A percentile compares a stretch with the other conserved stretches of the same genome.
Evolutionary conservation across 2,888 invertebrate species (phyloP).

Genomic region (Melanchra persicariae): DNA sequence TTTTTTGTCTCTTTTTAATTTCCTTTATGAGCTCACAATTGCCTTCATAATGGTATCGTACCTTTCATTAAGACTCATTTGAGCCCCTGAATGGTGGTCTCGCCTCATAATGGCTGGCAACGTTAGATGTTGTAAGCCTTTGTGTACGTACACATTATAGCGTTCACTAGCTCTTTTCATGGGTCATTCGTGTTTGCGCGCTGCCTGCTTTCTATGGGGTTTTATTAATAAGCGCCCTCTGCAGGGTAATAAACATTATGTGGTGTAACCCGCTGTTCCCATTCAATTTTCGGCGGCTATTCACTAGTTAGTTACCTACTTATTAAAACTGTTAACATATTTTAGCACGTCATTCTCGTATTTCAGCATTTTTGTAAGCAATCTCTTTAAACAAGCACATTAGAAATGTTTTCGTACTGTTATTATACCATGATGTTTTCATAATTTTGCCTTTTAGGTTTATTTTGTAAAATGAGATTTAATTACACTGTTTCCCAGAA

Average conservation of each 20-base stretch:
- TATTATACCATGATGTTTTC: constrained; percentile 17
- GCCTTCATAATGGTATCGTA: constrained; percentile 88
- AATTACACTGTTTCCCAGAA: constrained; percentile 4
- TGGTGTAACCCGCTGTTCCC: constrained; percentile 55
- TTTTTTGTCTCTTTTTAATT: constrained; percentile 87
- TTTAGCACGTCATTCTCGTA: constrained; percentile 17
- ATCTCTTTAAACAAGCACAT: constrained; percentile 4
- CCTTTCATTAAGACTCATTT: constrained; percentile 88
- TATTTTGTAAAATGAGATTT: constrained; percentile 3
- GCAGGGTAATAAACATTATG: constrained; percentile 70
- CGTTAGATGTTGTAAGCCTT: constrained; percentile 85
- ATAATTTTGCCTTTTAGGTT: constrained; percentile 23
- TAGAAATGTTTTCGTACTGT: constrained; percentile 4
- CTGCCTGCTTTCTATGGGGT: constrained; percentile 76
- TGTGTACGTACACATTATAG: constrained; percentile 81
- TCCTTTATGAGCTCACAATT: constrained; percentile 88
- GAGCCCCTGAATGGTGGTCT: constrained; percentile 84
- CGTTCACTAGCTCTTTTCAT: constrained; percentile 79
- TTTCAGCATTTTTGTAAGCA: constrained; percentile 10
- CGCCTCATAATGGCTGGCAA: constrained; percentile 83
- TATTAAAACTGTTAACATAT: constrained; percentile 26
- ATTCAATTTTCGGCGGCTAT: constrained; percentile 58
- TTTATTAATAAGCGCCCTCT: constrained; percentile 80
- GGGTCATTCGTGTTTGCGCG: constrained; percentile 79
- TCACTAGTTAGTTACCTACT: constrained; percentile 34